Conservation (phyloP, 1,140 invertebrate species). For the Laodelphax striatellus region DNA sequence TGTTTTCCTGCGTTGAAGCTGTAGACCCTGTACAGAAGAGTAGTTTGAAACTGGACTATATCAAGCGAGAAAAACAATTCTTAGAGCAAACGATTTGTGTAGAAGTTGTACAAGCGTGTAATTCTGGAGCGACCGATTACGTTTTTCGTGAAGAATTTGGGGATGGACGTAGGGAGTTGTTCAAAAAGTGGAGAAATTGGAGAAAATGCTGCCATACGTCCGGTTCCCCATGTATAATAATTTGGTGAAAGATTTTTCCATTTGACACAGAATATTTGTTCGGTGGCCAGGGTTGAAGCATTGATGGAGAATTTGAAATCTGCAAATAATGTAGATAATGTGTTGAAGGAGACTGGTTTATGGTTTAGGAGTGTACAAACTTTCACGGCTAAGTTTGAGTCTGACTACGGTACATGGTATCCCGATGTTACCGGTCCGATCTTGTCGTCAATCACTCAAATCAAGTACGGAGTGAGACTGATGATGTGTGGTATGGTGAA, state of each 20-base stretch:
- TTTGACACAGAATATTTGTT: background rate
- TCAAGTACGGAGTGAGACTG: slow-evolving; percentile 13
- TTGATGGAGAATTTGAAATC: background rate
- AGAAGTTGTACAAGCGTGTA: slow-evolving; percentile 14
- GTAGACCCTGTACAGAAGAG: slow-evolving; percentile 68
- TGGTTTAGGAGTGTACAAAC: slow-evolving; percentile 43
- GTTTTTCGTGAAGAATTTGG: slow-evolving; percentile 30
- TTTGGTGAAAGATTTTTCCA: slow-evolving; percentile 23
- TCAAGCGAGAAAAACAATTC: slow-evolving; percentile 40
- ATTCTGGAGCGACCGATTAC: slow-evolving; percentile 12
- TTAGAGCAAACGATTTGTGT: slow-evolving; percentile 22
- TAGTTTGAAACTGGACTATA: slow-evolving; percentile 49
- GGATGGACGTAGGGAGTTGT: slow-evolving; percentile 26
- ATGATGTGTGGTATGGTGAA: slow-evolving; percentile 5
- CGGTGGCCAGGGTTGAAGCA: background rate
- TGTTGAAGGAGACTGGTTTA: slow-evolving; percentile 34
- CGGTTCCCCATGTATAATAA: slow-evolving; percentile 38
- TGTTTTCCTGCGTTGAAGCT: slow-evolving; percentile 33
- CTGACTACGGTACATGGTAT: slow-evolving; percentile 42
- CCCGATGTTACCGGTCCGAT: slow-evolving; percentile 54
- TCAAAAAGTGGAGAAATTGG: slow-evolving; percentile 28
- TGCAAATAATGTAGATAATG: background rate
- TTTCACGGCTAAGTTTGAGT: slow-evolving; percentile 42
- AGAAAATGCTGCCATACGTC: slow-evolving; percentile 41
- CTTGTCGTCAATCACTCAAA: slow-evolving; percentile 41